Conservation (phyloP, 2,797 vertebrate species). For the Poecile montanus region DNA sequence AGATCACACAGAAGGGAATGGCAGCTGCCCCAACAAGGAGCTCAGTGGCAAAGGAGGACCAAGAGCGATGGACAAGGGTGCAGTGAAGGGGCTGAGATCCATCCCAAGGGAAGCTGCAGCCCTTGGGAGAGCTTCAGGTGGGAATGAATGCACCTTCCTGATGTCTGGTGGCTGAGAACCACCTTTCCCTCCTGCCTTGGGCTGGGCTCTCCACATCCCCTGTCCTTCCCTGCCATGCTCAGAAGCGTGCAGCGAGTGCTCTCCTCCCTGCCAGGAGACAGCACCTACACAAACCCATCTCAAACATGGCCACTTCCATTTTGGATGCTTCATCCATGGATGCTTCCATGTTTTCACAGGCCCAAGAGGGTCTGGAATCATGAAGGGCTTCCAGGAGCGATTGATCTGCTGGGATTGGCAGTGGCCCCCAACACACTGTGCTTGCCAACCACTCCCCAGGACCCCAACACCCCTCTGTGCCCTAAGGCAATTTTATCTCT, state of each 20-base stretch:
- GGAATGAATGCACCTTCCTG: not conserved
- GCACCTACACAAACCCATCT: not conserved
- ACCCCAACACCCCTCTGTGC: not conserved
- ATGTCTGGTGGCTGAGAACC: not conserved
- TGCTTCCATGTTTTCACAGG: not conserved
- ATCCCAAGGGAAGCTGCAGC: not conserved
- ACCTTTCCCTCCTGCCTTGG: not conserved
- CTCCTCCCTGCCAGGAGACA: not conserved
- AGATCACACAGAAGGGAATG: not conserved
- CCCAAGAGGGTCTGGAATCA: not conserved
- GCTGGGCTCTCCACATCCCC: not conserved
- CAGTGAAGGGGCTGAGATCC: not conserved
- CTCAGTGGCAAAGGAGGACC: not conserved
- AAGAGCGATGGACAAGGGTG: not conserved
- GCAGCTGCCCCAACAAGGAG: not conserved
- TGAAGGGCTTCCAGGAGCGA: not conserved
- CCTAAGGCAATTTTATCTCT: constrained; percentile 47
- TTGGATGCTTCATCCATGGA: rapidly evolving
- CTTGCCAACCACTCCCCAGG: not conserved
- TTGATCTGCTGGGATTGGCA: not conserved
- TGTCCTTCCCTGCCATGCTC: not conserved
- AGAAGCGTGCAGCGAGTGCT: rapidly evolving
- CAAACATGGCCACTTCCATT: not conserved
- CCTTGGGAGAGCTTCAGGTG: not conserved
- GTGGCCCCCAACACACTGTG: rapidly evolving